phyloP scores from a whole-genome alignment of 2,888 invertebrate genomes.

The Nezara viridula region DNA sequence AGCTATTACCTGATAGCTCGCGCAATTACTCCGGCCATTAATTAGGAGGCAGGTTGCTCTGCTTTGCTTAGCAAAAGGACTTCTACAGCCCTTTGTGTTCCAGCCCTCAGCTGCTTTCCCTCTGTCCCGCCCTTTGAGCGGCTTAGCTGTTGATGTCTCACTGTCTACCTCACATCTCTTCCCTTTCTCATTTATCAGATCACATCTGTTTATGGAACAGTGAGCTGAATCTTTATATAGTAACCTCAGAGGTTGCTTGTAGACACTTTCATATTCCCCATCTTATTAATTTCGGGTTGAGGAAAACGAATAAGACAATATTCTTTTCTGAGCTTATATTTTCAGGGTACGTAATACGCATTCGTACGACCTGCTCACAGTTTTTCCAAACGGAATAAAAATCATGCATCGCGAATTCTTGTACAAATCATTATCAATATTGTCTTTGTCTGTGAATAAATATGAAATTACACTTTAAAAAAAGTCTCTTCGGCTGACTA shows the following conservation, averaged over 20 bases:
- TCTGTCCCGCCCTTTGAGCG: neutral
- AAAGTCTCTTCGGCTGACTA: too few relatives aligned
- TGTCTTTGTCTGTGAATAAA: too few relatives aligned
- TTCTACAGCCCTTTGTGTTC: neutral
- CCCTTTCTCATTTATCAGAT: neutral
- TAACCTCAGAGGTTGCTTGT: neutral
- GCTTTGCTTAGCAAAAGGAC: neutral
- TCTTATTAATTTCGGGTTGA: too few relatives aligned
- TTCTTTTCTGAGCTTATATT: too few relatives aligned
- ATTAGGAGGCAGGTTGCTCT: neutral
- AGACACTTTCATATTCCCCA: too few relatives aligned
- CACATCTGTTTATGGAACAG: neutral
- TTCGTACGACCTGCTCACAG: too few relatives aligned
- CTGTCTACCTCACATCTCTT: neutral
- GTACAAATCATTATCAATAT: too few relatives aligned
- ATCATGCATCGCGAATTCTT: too few relatives aligned
- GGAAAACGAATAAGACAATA: too few relatives aligned
- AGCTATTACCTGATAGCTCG: neutral
- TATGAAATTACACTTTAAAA: too few relatives aligned
- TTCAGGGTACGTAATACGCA: too few relatives aligned
- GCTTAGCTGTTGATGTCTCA: neutral
- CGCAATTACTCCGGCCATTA: neutral
- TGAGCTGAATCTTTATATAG: neutral
- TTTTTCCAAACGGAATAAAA: too few relatives aligned
- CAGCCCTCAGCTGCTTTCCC: neutral